Evolutionary conservation across 2,113 vertebrate species (phyloP), one percentile per base, ranked within the genome.

Genomic region (Thinocorus orbignyianus): DNA sequence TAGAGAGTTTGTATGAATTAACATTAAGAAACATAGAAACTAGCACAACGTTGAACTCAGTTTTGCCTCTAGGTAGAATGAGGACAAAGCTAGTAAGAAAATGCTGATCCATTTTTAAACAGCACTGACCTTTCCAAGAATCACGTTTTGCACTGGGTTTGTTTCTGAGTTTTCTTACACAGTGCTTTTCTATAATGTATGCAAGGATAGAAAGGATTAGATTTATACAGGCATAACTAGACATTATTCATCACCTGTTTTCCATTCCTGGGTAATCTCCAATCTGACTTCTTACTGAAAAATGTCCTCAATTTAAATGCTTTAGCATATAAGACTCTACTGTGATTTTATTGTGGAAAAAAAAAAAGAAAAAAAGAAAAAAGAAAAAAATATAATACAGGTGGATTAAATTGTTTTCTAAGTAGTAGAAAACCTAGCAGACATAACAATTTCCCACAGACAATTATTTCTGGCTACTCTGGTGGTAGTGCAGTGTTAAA

Each of bases 401-500:
- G 39, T 48, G 61, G 46, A 83, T 92, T 58, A 92, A 95, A 97
- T 92, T 94, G 54, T 84, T 88, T 96, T 92, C 64, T 26, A 96
- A 93, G 60, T 12, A 74, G 54, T 83, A 91, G 71, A 86, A 92
- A 57, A 86, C 13, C 30, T 61, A 54, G 74, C 39, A 96, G 30
- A 72, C 19, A 84, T 61, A 95, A 71, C 5, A 30, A 93, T 97
- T 97, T 97, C 57, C 64, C 62, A 69, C n/a, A 95, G 86, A 80
- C 20, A 92, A 72, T 94, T 98, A 81, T 88, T 97, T 49, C 78
- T 96, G 91, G 89, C 49, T 96, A 81, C 5, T 42, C 26, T 72
- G 49, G 28, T 57, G 23, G 35, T 55, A 94, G 41, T 17, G 65
- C 14, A 49, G 57, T 88, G 41, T 90, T 97, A 94, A 97, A 97